Evolutionary conservation across 2,113 vertebrate species (phyloP).

Genomic region (Anthoscopus minutus): DNA sequence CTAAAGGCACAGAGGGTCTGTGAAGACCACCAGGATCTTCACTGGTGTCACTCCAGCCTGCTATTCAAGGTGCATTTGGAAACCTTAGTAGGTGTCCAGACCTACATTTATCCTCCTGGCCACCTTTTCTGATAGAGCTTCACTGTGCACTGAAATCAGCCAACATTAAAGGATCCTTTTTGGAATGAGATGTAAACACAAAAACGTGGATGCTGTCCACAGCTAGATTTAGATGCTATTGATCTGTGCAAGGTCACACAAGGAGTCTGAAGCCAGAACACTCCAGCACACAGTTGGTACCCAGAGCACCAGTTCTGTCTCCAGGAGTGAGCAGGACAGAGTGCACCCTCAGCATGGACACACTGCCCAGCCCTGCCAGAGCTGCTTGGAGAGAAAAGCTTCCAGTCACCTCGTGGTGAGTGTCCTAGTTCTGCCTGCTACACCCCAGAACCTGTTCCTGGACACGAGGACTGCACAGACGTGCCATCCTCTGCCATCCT

Average conservation of each 20-base stretch:
- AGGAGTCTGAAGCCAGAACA: background rate
- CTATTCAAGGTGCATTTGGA: background rate
- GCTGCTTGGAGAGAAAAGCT: background rate
- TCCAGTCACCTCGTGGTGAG: background rate
- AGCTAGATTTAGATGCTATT: background rate
- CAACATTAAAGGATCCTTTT: background rate
- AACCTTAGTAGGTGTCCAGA: background rate
- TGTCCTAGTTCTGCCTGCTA: background rate
- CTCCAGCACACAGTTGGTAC: background rate
- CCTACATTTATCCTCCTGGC: background rate
- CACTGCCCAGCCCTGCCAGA: background rate
- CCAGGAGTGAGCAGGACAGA: background rate
- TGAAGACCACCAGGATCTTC: background rate
- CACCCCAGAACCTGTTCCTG: background rate
- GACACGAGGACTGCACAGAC: background rate
- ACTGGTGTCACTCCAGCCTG: background rate
- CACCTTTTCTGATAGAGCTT: background rate
- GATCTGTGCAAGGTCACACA: constrained; percentile 11
- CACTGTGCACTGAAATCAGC: background rate
- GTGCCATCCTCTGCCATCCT: background rate
- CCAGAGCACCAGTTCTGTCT: background rate
- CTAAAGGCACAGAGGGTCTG: background rate
- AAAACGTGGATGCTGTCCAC: background rate
- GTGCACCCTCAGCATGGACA: background rate
- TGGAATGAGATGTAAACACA: background rate